These are phyloP conservation scores for Porites lutea DNA, from an alignment of 64 coral and sea anemone species.

Conservation along the genomic window DNA sequence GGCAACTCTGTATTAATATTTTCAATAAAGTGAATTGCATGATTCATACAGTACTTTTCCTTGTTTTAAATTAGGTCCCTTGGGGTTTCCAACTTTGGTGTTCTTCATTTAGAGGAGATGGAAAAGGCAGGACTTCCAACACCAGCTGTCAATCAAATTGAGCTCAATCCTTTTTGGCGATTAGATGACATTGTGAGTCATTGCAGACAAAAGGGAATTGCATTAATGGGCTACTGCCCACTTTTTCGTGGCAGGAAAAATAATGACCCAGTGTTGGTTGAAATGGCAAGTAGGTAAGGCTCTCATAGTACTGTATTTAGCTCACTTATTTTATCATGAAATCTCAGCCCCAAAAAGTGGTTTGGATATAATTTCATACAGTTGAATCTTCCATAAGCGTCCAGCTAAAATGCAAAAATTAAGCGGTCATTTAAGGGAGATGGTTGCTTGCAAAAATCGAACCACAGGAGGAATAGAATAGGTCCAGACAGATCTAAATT, in stretches of 20 bases:
- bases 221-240: conserved; percentile 61
- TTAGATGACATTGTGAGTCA: conserved; percentile 73
- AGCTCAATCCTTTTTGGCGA: conserved; percentile 82
- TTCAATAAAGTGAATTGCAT: too few relatives aligned
- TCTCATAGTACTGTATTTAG: too few relatives aligned
- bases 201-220: conserved; percentile 74
- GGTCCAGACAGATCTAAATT: too few relatives aligned
- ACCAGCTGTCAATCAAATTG: conserved; percentile 96
- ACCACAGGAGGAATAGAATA: too few relatives aligned
- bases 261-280: conserved; percentile 59
- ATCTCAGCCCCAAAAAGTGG: too few relatives aligned
- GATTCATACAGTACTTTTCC: neutral
- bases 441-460: too few relatives aligned
- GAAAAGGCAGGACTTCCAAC: conserved; percentile 60
- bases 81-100: conserved; percentile 89
- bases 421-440: too few relatives aligned
- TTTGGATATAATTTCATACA: too few relatives aligned
- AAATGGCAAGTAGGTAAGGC: conserved; percentile 73
- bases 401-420: too few relatives aligned
- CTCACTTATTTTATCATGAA: too few relatives aligned
- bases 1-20: too few relatives aligned
- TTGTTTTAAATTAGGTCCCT: conserved; percentile 52
- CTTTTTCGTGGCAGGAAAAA: conserved; percentile 63
- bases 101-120: conserved; percentile 76
- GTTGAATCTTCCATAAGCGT: too few relatives aligned